Evolutionary conservation across 2,797 vertebrate genomes (phyloP), one percentile per base, ranked within the genome.

Genomic region (Cheracebus regulus): DNA sequence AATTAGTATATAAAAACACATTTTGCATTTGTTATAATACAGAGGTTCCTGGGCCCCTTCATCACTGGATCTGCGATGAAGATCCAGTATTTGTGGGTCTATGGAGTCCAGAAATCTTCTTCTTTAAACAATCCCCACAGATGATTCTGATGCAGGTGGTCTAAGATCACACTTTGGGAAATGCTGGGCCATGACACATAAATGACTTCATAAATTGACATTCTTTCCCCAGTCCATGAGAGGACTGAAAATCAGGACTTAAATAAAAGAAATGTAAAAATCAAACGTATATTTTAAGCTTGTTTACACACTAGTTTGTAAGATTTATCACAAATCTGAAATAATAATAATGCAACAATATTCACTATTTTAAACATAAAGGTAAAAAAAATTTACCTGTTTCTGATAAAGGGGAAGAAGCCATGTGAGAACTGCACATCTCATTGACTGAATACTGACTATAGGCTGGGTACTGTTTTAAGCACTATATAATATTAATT

Each of bases 1-100:
- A 94, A 81, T 81, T 58, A 64, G 20, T 33, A 10, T n/a, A 48
- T 91, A 80, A 96, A 95, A 87, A 61, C 48, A 81, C 4, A 93
- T 24, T 80, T 84, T 73, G 20, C 36, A 26, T 83, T 93, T 87
- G 26, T 82, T 80, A 61, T 61, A 76, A 89, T 93, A 72, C 22
- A 79, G n/a, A 75, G 17, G 22, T 61, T 73, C 41, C 17, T 28
- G 30, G 57, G 39, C 15, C 3, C 7, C 19, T 93, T 92, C 50
- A 41, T 14, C 55, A 15, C n/a, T 86, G 30, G 28, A 91, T 39
- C n/a, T 39, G 10, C 10, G n/a, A 22, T 22, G n/a, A 72, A 36
- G 67, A 36, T 22, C 39, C 19, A 39, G 20, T 90, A 52, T 36
- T 80, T 41, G 87, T 57, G 10, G 17, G 19, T 72, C 67, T 48